Conservation (phyloP, 2,797 vertebrate species). For the Peromyscus eremicus region DNA sequence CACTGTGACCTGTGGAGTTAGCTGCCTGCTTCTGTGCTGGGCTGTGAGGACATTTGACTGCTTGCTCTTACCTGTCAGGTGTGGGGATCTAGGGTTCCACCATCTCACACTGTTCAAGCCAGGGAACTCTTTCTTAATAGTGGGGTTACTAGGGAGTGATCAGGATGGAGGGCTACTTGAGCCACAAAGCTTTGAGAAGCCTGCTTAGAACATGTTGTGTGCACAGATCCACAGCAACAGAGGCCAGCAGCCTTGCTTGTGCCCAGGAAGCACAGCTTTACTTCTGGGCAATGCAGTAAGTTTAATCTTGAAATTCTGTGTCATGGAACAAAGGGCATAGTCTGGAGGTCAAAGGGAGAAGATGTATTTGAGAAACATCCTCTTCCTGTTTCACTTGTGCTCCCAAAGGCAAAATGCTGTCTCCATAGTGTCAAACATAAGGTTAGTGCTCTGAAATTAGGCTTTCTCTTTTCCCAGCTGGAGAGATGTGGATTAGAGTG, state of each 20-base stretch:
- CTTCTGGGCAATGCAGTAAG: background rate
- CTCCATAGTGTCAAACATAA: background rate
- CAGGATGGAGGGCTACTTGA: background rate
- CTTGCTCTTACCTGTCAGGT: background rate
- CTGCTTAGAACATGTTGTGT: background rate
- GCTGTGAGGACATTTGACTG: background rate
- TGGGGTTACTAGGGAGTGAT: background rate
- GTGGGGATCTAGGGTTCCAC: accelerated
- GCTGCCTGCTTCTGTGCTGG: background rate
- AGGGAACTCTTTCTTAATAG: background rate
- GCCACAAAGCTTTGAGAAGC: background rate
- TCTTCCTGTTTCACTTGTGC: background rate
- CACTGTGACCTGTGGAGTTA: accelerated
- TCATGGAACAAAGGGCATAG: background rate
- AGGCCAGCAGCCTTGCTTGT: background rate
- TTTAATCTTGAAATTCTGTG: background rate
- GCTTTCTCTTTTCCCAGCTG: background rate
- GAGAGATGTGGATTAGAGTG: background rate
- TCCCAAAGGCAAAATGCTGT: background rate
- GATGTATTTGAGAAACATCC: background rate
- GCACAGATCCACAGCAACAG: background rate
- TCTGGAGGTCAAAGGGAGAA: background rate
- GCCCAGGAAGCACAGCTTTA: background rate
- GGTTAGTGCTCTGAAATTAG: background rate
- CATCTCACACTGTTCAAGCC: background rate